Base-by-base conservation (phyloP, 2,113 vertebrate species). In the Chionomys nivalis region DNA sequence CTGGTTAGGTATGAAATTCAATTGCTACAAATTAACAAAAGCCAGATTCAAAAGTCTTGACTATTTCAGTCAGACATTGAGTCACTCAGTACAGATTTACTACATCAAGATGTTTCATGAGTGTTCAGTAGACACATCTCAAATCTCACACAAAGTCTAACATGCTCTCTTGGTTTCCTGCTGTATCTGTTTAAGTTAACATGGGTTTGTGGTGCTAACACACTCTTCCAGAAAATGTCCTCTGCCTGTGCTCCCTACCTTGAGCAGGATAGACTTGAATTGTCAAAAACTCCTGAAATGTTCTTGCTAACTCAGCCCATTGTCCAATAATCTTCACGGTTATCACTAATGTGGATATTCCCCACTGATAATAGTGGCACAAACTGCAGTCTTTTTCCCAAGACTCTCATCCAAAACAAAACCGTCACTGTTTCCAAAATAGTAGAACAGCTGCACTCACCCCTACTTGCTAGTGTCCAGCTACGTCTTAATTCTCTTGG, bases 211-310 rank as follows among this genome's bases (percentile, higher is more conserved):
- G 17, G 49, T 87, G 47, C 73, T 87, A 72, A 36, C 73, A 82
- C 1, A 79, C 61, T 24, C 23, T 3, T 33, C 21, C 78, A 75
- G 39, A 96, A 96, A 95, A 93, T 82, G 87, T 39, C 61, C 36
- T 93, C 78, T 19, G 24, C 21, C 42, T 68, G 47, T 85, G 49
- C 28, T 11, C 42, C 70, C 75, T 82, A n/a, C 19, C 65, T 79
- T 78, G 76, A 65, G 14, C 76, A 95, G 14, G 31, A 94, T 68
- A n/a, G 52, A n/a, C 58, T 96, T 94, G 72, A 93, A 85, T 47
- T 78, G 39, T 63, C 36, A 49, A 95, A 83, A 75, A 16, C 10
- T 79, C 76, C 85, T 23, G 23, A 87, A 77, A 83, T 49, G 52
- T 1, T 92, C 70, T 92, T 39, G n/a, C 42, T 85, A 90, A 94